These are phyloP conservation scores for Paragorgia papillata DNA, from an alignment of 92 coral and sea anemone genomes.

Conservation along the genomic window DNA sequence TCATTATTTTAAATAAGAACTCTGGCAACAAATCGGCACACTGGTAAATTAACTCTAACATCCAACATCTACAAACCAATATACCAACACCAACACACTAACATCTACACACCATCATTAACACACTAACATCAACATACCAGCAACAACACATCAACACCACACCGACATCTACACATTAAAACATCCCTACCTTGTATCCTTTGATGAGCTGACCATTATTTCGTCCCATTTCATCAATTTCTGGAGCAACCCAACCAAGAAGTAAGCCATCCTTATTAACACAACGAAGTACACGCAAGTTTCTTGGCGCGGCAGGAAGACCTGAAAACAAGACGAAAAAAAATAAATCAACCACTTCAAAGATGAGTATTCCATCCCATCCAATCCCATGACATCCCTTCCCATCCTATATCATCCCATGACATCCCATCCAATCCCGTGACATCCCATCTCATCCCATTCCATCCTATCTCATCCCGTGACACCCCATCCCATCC, in stretches of 20 bases:
- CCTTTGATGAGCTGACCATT: conserved; percentile 80
- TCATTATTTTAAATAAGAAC: background rate
- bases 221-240: conserved; percentile 95
- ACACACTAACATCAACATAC: background rate
- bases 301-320: conserved; percentile 72
- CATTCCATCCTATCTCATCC: background rate
- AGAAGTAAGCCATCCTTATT: conserved; percentile 87
- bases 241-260: conserved; percentile 92
- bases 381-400: background rate
- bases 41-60: no score
- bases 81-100: no score
- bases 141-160: background rate
- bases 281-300: conserved; percentile 84
- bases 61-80: no score
- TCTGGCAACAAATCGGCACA: no score
- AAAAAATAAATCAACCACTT: background rate
- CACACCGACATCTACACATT: no score
- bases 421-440: conserved; percentile 13
- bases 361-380: background rate
- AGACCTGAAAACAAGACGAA: conserved; percentile 47
- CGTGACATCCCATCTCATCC: background rate
- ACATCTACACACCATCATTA: no score
- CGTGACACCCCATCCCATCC: background rate
- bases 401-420: background rate
- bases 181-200: conserved; percentile 63